These are phyloP conservation scores for Dromaius novaehollandiae DNA, from an alignment of 2,113 vertebrate genomes.

Conservation along the genomic window DNA sequence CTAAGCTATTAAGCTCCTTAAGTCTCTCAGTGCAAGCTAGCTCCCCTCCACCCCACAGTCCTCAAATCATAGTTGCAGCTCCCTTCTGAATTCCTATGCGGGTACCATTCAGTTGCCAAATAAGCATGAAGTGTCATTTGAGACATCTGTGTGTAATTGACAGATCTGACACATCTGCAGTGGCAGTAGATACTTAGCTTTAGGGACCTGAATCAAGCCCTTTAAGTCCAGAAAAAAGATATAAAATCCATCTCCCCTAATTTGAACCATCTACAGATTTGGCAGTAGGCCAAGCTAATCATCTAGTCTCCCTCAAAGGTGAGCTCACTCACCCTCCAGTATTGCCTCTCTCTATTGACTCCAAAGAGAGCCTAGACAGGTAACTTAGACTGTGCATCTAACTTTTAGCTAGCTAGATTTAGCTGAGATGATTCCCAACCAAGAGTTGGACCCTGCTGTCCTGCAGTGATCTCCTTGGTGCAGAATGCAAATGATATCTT, in stretches of 20 bases:
- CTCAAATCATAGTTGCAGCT: background rate
- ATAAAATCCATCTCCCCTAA: background rate
- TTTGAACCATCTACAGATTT: background rate
- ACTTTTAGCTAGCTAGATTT: too few relatives aligned
- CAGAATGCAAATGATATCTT: too few relatives aligned
- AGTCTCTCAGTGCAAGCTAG: background rate
- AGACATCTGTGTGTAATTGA: background rate
- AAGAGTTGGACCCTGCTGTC: too few relatives aligned
- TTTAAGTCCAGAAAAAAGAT: background rate
- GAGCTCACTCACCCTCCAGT: too few relatives aligned
- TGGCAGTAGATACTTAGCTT: background rate
- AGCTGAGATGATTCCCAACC: too few relatives aligned
- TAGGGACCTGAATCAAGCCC: background rate
- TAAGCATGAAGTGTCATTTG: background rate
- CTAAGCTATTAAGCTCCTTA: slow-evolving; percentile 1
- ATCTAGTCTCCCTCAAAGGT: background rate
- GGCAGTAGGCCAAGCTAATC: background rate
- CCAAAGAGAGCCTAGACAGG: too few relatives aligned
- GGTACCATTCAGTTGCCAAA: background rate
- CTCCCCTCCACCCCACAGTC: background rate
- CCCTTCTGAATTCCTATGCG: background rate
- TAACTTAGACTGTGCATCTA: too few relatives aligned
- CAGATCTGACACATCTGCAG: background rate
- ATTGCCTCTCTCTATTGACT: too few relatives aligned
- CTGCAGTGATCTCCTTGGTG: too few relatives aligned